Evolutionary conservation across 2,797 vertebrate species (phyloP).

Genomic region (Oreortyx pictus): DNA sequence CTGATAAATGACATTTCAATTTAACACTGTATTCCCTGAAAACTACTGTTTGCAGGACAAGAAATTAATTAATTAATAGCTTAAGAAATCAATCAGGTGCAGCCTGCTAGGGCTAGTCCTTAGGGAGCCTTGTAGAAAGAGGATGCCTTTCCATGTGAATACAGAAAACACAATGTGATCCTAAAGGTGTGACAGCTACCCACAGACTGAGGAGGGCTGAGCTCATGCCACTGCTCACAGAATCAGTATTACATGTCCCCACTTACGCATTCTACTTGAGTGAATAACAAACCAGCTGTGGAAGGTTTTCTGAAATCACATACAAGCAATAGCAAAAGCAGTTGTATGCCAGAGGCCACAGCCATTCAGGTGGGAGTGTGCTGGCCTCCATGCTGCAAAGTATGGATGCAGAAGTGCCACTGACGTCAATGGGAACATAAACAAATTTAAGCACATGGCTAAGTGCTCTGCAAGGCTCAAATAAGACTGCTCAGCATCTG

Average conservation of each 20-base stretch:
- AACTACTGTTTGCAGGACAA: neutral
- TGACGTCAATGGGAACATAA: neutral
- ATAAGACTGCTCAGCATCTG: neutral
- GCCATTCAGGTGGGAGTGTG: neutral
- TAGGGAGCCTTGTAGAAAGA: slow-evolving; percentile 5
- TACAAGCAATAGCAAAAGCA: neutral
- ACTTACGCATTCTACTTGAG: neutral
- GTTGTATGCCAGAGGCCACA: neutral
- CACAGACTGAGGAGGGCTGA: neutral
- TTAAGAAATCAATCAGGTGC: neutral
- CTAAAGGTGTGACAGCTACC: neutral
- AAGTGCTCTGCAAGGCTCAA: neutral
- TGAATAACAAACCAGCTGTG: neutral
- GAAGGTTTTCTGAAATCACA: neutral
- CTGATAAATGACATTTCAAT: neutral
- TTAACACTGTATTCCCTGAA: neutral
- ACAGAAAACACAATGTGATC: too few species aligned
- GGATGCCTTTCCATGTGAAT: neutral
- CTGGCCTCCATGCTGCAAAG: neutral
- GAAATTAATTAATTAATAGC: neutral
- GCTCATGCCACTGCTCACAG: neutral
- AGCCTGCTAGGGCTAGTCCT: neutral
- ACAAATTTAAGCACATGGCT: neutral
- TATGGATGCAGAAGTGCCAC: neutral
- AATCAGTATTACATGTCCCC: neutral